phyloP scores from a whole-genome alignment of 2,113 vertebrate genomes.

The Garra rufa region DNA sequence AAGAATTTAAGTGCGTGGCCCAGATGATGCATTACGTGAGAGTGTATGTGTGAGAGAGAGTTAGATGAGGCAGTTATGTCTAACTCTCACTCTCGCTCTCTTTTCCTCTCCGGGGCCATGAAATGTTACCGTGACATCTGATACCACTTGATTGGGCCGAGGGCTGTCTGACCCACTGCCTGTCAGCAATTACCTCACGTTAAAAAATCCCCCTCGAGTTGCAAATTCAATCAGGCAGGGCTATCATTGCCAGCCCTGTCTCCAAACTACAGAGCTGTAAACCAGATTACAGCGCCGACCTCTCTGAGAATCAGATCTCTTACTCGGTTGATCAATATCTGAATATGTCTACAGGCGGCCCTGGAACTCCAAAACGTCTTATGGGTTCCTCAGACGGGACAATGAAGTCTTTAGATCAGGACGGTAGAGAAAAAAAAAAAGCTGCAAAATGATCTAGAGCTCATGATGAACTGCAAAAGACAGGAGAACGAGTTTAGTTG shows the following conservation, averaged over 20 bases:
- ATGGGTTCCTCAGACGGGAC: conserved; percentile 37
- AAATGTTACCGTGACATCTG: conserved; percentile 68
- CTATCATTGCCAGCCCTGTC: conserved; percentile 60
- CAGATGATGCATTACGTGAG: conserved; percentile 18
- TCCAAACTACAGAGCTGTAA: conserved; percentile 62
- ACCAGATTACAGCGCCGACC: conserved; percentile 43
- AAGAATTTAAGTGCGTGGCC: conserved; percentile 9
- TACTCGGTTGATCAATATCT: conserved; percentile 48
- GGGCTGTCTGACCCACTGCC: conserved; percentile 65
- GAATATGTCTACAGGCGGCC: conserved; percentile 54
- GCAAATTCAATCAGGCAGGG: conserved; percentile 68
- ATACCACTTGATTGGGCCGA: conserved; percentile 65
- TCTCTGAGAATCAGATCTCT: conserved; percentile 57
- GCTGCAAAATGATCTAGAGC: background rate
- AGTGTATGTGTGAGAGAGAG: conserved; percentile 24
- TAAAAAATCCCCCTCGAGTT: conserved; percentile 60
- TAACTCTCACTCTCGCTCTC: conserved; percentile 34
- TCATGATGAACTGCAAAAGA: conserved; percentile 32
- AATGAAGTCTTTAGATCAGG: conserved; percentile 33
- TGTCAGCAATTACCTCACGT: conserved; percentile 72
- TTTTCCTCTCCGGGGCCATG: conserved; percentile 54
- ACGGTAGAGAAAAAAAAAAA: background rate
- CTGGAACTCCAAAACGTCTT: conserved; percentile 42
- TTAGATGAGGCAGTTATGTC: conserved; percentile 23
- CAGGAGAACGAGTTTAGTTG: conserved; percentile 20